Conservation (phyloP, 2,888 invertebrate genomes). For the Amphimallon solstitiale region DNA sequence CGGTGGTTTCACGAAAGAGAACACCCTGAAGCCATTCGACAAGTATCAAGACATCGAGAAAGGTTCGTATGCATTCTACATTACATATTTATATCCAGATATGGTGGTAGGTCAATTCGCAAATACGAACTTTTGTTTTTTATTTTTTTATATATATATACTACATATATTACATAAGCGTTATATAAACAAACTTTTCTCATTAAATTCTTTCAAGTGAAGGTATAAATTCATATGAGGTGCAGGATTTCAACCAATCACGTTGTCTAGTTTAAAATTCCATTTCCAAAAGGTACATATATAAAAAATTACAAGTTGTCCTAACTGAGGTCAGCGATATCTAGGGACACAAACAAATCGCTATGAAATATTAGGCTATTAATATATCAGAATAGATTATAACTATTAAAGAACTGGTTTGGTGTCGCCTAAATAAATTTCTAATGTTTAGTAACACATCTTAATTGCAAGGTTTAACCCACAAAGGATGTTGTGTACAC, state of each 20-base stretch:
- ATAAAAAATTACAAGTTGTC: background rate
- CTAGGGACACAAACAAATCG: slow-evolving; percentile 2
- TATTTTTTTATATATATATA: too few relatives aligned
- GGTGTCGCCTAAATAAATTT: background rate
- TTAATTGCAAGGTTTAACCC: background rate
- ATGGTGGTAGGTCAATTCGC: too few relatives aligned
- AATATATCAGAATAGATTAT: background rate
- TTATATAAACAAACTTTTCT: background rate
- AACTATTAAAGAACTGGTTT: slow-evolving; percentile 4
- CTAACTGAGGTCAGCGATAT: slow-evolving; percentile 21
- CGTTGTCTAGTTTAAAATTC: background rate
- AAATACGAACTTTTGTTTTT: too few relatives aligned
- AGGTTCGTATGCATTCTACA: slow-evolving; percentile 68
- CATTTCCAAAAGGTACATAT: too few relatives aligned
- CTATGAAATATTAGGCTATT: background rate
- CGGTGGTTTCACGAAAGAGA: slow-evolving; percentile 91
- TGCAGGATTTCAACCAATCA: background rate
- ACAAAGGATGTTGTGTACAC: background rate
- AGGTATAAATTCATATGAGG: slow-evolving; percentile 1
- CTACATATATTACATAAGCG: background rate
- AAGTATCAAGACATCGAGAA: slow-evolving; percentile 96
- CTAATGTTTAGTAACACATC: background rate
- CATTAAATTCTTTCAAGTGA: background rate
- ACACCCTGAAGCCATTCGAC: slow-evolving; percentile 90
- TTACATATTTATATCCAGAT: background rate